phyloP scores from a whole-genome alignment of 92 coral and sea anemone species.

The Phenganax subtilis region DNA sequence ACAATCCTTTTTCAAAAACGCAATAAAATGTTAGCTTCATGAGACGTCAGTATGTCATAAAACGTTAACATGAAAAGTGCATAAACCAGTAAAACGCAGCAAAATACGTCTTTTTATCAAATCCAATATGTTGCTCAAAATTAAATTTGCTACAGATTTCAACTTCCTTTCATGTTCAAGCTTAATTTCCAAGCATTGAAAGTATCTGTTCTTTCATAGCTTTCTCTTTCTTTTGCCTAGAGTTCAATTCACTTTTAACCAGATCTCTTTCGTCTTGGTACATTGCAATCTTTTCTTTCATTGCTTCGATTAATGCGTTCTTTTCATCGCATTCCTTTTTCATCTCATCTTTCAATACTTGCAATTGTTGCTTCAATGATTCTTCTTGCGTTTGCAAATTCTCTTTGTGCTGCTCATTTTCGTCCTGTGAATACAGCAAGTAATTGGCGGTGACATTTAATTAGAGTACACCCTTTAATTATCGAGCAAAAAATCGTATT shows the following conservation, averaged over 20 bases:
- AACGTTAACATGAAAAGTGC: no score
- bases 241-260: constrained; percentile 15
- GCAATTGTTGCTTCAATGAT: neutral
- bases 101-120: no score
- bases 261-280: constrained; percentile 10
- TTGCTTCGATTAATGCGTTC: constrained; percentile 2
- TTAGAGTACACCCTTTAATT: neutral
- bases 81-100: no score
- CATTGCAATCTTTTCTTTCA: constrained; percentile 10
- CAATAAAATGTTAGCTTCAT: no score
- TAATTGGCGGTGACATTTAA: neutral
- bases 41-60: no score
- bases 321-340: constrained; percentile 20
- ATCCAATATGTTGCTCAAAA: no score
- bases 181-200: constrained; percentile 12
- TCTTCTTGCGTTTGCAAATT: neutral
- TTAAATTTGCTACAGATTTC: no score
- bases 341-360: neutral
- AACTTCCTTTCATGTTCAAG: no score
- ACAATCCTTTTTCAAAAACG: no score
- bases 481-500: neutral
- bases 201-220: constrained; percentile 30
- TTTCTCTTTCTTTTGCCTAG: constrained; percentile 5
- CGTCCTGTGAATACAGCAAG: neutral
- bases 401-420: constrained; percentile 11